Base-by-base conservation (phyloP, 2,888 invertebrate genomes). In the Callyntrura sp. region DNA sequence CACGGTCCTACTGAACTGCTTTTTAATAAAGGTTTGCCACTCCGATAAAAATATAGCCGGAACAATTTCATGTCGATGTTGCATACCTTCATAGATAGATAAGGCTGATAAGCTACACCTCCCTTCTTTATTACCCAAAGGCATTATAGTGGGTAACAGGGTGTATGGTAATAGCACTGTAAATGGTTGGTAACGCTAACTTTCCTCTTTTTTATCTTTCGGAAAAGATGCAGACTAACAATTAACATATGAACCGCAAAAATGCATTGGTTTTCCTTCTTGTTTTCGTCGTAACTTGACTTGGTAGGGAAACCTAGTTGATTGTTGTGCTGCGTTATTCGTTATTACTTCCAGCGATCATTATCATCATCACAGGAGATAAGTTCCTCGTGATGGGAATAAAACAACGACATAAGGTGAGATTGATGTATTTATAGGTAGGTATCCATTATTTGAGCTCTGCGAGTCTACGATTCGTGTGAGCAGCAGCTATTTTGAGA, bases 351-450 rank as follows among this genome's bases (percentile, higher is more conserved):
- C 9, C 57, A 78, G 76, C 23, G 48, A 51, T 57, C n/a, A 35
- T 60, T 82, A 62, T 82, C 17, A 62, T 25, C 6, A 60, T 20
- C 5, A 9, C 1, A 35, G 3, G 28, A 43, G 43, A 68, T 4
- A 17, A 23, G 12, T 68, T 51, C 12, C 45, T 70, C 43, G 14
- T 35, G 23, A 43, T 28, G 48, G 35, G 35, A 35, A 35, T 6
- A 35, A 78, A 85, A 78, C 25, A 55, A 55, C 65, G 85, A 85
- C 85, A 85, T 78, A 76, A 12, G 85, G 76, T 28, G 25, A 14
- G 23, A 60, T 55, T n/a, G 28, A 73, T 28, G n/a, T 14, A 12
- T 51, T 57, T 25, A 62, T n/a, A 23, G n/a, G n/a, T n/a, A n/a
- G n/a, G n/a, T n/a, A n/a, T n/a, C n/a, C n/a, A n/a, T n/a, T n/a